These are phyloP conservation scores for Poeciliopsis gracilis DNA, from an alignment of 2,797 vertebrate species.

Conservation along the genomic window DNA sequence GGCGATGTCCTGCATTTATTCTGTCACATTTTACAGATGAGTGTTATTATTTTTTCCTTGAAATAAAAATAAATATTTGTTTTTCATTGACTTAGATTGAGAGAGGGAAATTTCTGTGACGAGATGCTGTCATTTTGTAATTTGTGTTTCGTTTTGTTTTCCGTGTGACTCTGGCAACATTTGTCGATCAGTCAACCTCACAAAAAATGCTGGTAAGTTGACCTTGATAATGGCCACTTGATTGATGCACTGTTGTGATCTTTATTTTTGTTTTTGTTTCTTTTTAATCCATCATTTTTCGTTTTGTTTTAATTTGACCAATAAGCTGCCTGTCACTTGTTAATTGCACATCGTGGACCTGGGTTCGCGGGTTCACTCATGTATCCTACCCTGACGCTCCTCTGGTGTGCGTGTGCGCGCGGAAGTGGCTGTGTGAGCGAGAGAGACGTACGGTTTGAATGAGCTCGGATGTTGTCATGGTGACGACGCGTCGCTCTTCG, in stretches of 20 bases:
- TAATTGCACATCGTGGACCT: conserved; percentile 81
- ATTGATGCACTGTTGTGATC: conserved; percentile 83
- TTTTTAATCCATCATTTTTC: conserved; percentile 65
- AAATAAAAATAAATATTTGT: conserved; percentile 28
- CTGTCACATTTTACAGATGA: conserved; percentile 24
- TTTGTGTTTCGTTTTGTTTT: conserved; percentile 85
- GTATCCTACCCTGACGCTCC: conserved; percentile 72
- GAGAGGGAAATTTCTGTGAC: conserved; percentile 66
- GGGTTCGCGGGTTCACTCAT: conserved; percentile 79
- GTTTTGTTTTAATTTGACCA: conserved; percentile 72
- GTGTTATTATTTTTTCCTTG: neutral
- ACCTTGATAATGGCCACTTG: conserved; percentile 81
- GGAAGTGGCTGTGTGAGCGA: conserved; percentile 21
- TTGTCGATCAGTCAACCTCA: conserved; percentile 88
- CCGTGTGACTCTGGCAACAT: conserved; percentile 86
- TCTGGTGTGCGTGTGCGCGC: conserved; percentile 32
- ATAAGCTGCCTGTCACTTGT: conserved; percentile 79
- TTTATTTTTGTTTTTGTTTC: conserved; percentile 31
- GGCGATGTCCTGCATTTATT: conserved; percentile 28
- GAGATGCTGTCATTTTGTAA: conserved; percentile 80
- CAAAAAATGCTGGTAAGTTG: conserved; percentile 91
- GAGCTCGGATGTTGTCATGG: conserved; percentile 59
- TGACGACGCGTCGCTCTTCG: conserved; percentile 47
- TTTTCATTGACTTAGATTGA: conserved; percentile 49
- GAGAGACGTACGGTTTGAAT: conserved; percentile 20